A percentile compares a stretch with the other conserved stretches of the same genome.
These are phyloP conservation scores for Rhinogobius similis DNA, from an alignment of 2,113 vertebrate species.

Conservation along the genomic window DNA sequence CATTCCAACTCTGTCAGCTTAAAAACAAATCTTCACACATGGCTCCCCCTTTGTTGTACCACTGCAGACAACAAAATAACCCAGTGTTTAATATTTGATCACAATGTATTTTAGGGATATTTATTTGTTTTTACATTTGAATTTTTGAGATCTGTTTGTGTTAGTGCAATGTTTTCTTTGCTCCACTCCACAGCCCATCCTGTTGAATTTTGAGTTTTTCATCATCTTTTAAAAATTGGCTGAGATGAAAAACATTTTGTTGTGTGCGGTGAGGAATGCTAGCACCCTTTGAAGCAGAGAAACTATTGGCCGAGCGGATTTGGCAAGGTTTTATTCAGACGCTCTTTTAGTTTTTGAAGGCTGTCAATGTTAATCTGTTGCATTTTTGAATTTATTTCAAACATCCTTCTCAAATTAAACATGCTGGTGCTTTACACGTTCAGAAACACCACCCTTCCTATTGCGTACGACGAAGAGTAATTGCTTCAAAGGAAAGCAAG, in stretches of 20 bases:
- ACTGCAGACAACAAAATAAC: background rate
- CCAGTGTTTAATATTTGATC: background rate
- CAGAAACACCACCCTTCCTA: no score
- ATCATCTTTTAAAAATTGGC: background rate
- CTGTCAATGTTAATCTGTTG: background rate
- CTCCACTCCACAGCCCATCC: background rate
- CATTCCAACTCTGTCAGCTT: background rate
- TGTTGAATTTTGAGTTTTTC: background rate
- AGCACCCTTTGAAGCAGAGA: background rate
- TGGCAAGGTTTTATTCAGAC: background rate
- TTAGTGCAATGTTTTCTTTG: background rate
- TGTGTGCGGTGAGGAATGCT: background rate
- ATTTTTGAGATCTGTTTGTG: background rate
- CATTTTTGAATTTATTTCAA: background rate
- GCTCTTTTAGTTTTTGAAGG: background rate
- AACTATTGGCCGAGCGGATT: background rate
- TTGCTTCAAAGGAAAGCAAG: no score
- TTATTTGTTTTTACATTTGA: background rate
- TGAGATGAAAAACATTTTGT: constrained; percentile 1
- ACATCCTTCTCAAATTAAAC: background rate
- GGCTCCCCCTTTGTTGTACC: background rate
- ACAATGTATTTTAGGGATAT: background rate
- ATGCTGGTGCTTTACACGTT: background rate
- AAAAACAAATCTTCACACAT: background rate
- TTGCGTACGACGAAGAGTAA: no score